Percentiles rank a stretch among this genome's conserved stretches.
Conservation (phyloP, 2,888 invertebrate species). For the Ypsolopha scabrella region DNA sequence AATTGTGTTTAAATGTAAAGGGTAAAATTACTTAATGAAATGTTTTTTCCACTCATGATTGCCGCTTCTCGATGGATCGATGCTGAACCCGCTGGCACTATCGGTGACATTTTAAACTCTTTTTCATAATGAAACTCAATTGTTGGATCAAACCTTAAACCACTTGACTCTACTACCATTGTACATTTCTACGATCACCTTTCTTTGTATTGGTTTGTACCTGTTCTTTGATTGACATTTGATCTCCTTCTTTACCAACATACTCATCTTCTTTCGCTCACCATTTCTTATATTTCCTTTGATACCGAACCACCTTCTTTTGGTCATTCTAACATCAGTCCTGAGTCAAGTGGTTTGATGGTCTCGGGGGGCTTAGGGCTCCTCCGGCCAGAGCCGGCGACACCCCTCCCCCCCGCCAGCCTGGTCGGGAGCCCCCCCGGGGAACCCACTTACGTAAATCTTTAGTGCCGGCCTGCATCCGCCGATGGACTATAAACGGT, state of each 20-base stretch:
- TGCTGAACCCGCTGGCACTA: constrained; percentile 62
- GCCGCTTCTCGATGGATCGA: constrained; percentile 62
- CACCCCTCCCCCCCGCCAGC: constrained; percentile 52
- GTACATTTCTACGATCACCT: constrained; percentile 11
- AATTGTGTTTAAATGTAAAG: constrained; percentile 20
- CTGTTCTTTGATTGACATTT: constrained; percentile 9
- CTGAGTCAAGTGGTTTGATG: constrained; percentile 71
- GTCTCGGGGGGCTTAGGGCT: constrained; percentile 59
- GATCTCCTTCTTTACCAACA: not conserved
- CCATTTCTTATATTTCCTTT: not conserved
- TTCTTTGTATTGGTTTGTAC: too few relatives aligned
- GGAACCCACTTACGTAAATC: constrained; percentile 95
- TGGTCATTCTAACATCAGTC: constrained; percentile 30
- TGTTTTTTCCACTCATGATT: constrained; percentile 70
- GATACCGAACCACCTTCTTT: not conserved
- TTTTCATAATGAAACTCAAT: constrained; percentile 2
- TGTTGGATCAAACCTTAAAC: constrained; percentile 28
- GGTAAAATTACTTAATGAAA: constrained; percentile 50
- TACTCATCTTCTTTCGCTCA: constrained; percentile 5
- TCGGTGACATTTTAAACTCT: constrained; percentile 36
- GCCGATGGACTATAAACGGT: constrained; percentile 49
- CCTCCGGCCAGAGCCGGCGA: constrained; percentile 66
- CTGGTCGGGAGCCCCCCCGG: constrained; percentile 76
- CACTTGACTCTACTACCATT: constrained; percentile 38
- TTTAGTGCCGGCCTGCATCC: constrained; percentile 76